Base-by-base conservation (phyloP, 35 echinoderm and acorn worm genomes). In the Ophiothrix spiculata region DNA sequence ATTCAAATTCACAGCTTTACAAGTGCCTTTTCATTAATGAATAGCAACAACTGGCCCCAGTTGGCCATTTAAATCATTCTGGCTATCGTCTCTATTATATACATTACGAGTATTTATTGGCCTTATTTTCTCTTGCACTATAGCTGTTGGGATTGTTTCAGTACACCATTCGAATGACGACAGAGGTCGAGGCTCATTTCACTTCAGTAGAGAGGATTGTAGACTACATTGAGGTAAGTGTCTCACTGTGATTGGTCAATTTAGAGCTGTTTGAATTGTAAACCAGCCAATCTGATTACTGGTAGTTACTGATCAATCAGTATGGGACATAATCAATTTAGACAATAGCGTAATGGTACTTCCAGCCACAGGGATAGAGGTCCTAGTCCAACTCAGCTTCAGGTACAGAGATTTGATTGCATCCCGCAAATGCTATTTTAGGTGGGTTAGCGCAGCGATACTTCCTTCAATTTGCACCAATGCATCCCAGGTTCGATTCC, bases 131-230 rank as follows among this genome's bases (percentile, higher is more conserved):
- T 80, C 2, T 41, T 10, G 13, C 42, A 1, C 78, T 80, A 0
- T 79, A 95, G 93, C 64, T 95, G 39, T 95, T 83, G 39, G 93
- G 93, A 0, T 81, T 87, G 31, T 60, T 95, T 4, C 93, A 95
- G 75, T 76, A 88, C 28, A 90, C 81, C 39, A 69, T 95, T 32
- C 31, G 84, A 1, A 73, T 81, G n/a, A 34, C 40, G 15, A 54
- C 45, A 54, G 45, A 54, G 21, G 21, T 54, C 21, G 45, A 54
- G 21, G 21, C 8, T 54, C 45, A 11, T 21, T 54, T 54, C 45
- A 54, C 21, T 11, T 54, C 45, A 21, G 45, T 54, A 54, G 45
- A 54, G 45, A 8, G 45, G 21, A 54, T 54, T 54, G 45, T 54
- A 54, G 45, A 54, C 8, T 54, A 54, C 45, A 54, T 54, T 11